Evolutionary conservation across 2,113 vertebrate species (phyloP).

Genomic region (Bettongia penicillata): DNA sequence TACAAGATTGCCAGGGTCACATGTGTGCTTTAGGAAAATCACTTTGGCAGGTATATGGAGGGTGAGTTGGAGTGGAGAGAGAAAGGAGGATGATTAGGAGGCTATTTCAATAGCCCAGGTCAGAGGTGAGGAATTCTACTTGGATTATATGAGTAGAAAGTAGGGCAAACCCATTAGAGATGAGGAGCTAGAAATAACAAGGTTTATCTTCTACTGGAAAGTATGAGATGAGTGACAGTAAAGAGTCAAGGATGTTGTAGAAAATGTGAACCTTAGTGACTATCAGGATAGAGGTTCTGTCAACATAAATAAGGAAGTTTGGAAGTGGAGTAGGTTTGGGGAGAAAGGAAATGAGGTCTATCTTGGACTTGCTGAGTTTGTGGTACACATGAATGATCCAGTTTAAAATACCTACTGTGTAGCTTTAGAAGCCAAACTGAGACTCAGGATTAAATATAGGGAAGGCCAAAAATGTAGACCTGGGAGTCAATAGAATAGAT

Average conservation of each 20-base stretch:
- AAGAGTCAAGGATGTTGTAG: background rate
- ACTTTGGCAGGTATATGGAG: background rate
- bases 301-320: background rate
- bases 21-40: background rate
- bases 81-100: background rate
- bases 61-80: background rate
- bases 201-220: background rate
- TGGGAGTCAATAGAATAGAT: background rate
- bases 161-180: background rate
- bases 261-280: background rate
- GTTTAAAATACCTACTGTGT: background rate
- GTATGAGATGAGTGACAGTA: background rate
- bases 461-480: background rate
- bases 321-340: background rate
- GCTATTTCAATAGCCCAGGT: background rate
- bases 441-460: background rate
- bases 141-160: background rate
- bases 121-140: background rate
- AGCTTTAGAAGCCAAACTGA: background rate
- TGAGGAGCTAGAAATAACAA: background rate
- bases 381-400: background rate
- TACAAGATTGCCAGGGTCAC: background rate
- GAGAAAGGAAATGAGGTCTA: background rate
- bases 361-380: background rate
- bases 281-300: background rate